A percentile compares a stretch with the other conserved stretches of the same genome.
Evolutionary conservation across 2,113 vertebrate species (phyloP).

Genomic region (Bubo bubo): DNA sequence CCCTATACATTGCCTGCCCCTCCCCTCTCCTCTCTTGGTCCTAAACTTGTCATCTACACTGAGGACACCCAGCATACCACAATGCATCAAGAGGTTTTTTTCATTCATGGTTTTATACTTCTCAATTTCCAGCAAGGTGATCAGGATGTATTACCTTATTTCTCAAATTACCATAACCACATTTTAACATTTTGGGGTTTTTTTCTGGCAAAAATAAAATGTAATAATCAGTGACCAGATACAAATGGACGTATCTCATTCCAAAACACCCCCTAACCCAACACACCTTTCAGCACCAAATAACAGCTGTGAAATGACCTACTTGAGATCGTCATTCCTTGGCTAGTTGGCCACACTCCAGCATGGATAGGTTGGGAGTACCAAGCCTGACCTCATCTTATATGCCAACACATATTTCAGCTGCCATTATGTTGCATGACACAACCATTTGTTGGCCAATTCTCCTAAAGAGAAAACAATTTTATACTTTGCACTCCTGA

Average conservation of each 20-base stretch:
- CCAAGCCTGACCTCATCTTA: background rate
- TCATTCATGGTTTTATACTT: background rate
- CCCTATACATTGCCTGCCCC: background rate
- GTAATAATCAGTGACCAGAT: background rate
- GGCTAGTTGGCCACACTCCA: background rate
- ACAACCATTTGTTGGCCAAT: background rate
- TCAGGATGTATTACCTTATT: background rate
- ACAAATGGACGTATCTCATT: background rate
- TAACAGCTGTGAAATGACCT: background rate
- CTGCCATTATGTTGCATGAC: fast-evolving
- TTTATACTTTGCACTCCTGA: background rate
- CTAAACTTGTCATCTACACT: background rate
- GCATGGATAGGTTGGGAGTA: background rate
- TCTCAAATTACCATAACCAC: background rate
- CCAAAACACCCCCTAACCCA: background rate
- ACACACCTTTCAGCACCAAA: background rate
- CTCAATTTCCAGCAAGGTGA: background rate
- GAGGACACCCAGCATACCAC: background rate
- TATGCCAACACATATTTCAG: background rate
- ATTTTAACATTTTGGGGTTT: background rate
- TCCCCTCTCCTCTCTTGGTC: background rate
- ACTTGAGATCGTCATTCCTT: background rate
- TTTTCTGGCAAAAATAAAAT: background rate
- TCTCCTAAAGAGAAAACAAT: background rate
- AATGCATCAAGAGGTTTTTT: fast-evolving